Evolutionary conservation across 2,888 invertebrate species (phyloP).

Genomic region (Agonopterix heracliana): DNA sequence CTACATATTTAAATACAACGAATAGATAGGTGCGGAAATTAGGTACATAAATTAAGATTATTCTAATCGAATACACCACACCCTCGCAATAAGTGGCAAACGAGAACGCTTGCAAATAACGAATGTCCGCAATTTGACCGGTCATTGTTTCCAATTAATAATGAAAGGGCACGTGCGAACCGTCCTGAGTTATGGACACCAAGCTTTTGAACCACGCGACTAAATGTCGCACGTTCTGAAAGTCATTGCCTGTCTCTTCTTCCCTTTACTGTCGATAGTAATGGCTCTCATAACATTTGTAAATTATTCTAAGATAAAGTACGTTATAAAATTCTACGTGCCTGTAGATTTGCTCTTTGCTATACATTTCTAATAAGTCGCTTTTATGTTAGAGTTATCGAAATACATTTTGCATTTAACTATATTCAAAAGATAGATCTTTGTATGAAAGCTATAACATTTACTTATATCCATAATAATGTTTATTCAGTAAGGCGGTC

Average conservation of each 20-base stretch:
- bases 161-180: conserved; percentile 45
- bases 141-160: conserved; percentile 57
- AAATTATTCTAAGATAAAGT: too few relatives aligned
- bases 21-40: not conserved
- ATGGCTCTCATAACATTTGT: too few relatives aligned
- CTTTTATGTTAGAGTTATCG: too few relatives aligned
- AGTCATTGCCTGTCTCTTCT: not conserved
- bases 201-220: conserved; percentile 30
- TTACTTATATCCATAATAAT: conserved; percentile 17
- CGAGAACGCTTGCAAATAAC: conserved; percentile 37
- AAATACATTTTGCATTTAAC: too few relatives aligned
- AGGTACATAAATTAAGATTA: conserved; percentile 19
- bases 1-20: too few relatives aligned
- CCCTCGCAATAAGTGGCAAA: conserved; percentile 24
- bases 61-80: conserved; percentile 29
- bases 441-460: too few relatives aligned
- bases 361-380: too few relatives aligned
- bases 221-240: not conserved
- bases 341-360: too few relatives aligned
- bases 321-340: too few relatives aligned
- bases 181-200: not conserved
- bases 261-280: too few relatives aligned
- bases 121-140: conserved; percentile 43
- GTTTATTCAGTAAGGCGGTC: conserved; percentile 19
- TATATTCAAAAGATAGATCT: too few relatives aligned